Percentiles rank a stretch among this genome's conserved stretches.
Conservation (phyloP, 2,797 vertebrate genomes). For the Crax fasciolata region DNA sequence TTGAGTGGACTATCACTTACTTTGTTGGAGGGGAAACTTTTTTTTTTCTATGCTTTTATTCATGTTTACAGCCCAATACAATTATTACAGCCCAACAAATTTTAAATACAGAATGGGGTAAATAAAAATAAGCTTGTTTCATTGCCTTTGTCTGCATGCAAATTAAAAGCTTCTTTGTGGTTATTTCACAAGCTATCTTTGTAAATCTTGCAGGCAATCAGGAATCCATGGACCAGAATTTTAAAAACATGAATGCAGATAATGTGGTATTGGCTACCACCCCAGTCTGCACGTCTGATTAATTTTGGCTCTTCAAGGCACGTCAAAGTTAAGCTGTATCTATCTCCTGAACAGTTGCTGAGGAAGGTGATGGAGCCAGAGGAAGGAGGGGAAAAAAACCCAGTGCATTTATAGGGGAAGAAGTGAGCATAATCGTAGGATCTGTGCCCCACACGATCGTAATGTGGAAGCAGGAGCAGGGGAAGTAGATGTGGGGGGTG, state of each 20-base stretch:
- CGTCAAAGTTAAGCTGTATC: background rate
- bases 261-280: background rate
- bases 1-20: background rate
- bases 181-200: background rate
- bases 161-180: background rate
- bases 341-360: background rate
- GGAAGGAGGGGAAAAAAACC: too few relatives aligned
- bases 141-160: background rate
- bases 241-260: background rate
- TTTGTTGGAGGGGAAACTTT: background rate
- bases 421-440: background rate
- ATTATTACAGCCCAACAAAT: background rate
- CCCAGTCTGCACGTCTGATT: background rate
- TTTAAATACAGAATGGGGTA: background rate
- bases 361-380: background rate
- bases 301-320: background rate
- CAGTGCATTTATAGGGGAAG: background rate
- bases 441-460: background rate
- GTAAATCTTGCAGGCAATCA: background rate
- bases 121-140: conserved; percentile 1
- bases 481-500: background rate
- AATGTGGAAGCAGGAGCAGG: background rate
- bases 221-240: background rate
- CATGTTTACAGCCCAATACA: background rate
- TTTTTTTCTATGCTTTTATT: background rate